These are phyloP conservation scores for Echinops telfairi DNA, from an alignment of 2,113 vertebrate genomes.

Conservation along the genomic window DNA sequence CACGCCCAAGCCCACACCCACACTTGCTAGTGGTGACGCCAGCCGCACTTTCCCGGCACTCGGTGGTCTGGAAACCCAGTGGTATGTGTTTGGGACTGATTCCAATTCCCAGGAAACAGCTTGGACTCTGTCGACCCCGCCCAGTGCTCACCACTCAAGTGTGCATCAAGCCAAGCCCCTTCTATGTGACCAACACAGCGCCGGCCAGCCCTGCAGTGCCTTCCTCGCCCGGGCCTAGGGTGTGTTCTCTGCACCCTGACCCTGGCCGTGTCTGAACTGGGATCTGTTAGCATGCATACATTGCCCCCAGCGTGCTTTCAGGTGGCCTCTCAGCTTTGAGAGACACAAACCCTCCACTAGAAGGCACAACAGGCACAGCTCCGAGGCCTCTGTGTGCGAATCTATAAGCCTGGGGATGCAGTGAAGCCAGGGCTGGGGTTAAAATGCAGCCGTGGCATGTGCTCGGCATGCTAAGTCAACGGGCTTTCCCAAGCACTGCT, in stretches of 20 bases:
- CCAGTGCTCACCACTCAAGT: no score
- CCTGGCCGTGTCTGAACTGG: accelerated
- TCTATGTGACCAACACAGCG: background rate
- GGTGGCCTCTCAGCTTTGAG: background rate
- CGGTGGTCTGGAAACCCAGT: background rate
- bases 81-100: background rate
- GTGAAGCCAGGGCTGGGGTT: slow-evolving; percentile 6
- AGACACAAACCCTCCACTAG: background rate
- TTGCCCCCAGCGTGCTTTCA: background rate
- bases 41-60: background rate
- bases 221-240: background rate
- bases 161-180: no score
- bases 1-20: background rate
- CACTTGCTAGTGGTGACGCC: background rate
- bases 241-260: background rate
- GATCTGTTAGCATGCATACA: background rate
- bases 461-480: background rate
- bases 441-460: background rate
- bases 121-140: no score
- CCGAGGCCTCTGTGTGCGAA: background rate
- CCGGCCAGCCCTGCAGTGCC: background rate
- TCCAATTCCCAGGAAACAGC: background rate
- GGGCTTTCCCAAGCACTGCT: background rate
- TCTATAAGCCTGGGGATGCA: background rate
- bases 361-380: background rate